phyloP scores from a whole-genome alignment of 2,888 invertebrate species.

The Athalia rosae region DNA sequence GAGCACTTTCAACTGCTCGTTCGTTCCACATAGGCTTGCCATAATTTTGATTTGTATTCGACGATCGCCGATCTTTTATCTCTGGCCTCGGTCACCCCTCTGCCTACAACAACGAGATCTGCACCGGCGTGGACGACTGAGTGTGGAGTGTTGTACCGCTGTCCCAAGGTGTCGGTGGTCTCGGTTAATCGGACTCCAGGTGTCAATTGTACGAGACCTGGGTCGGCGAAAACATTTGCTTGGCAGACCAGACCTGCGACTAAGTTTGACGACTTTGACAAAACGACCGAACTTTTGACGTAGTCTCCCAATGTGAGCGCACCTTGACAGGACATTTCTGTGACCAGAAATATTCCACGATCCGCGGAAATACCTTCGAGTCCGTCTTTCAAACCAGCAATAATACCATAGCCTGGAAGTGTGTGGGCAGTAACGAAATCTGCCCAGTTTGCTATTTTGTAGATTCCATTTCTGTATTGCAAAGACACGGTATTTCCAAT shows the following conservation, averaged over 20 bases:
- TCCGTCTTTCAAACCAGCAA: conserved; percentile 75
- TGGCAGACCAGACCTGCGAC: conserved; percentile 95
- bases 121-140: conserved; percentile 88
- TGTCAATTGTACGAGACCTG: conserved; percentile 90
- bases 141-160: conserved; percentile 91
- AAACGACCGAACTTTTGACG: conserved; percentile 80
- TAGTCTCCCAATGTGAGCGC: conserved; percentile 81
- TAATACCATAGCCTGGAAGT: conserved; percentile 85
- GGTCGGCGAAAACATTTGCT: conserved; percentile 81
- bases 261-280: conserved; percentile 83
- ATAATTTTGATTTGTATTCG: conserved; percentile 83
- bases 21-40: conserved; percentile 80
- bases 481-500: conserved; percentile 93
- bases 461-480: conserved; percentile 87
- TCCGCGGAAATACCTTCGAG: conserved; percentile 63
- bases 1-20: conserved; percentile 49
- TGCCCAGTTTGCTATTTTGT: conserved; percentile 90
- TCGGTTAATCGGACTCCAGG: conserved; percentile 90
- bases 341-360: conserved; percentile 87
- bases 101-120: conserved; percentile 95
- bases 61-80: conserved; percentile 81
- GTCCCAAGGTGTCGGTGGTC: conserved; percentile 86
- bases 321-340: conserved; percentile 89
- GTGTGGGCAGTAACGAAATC: conserved; percentile 94
- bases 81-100: conserved; percentile 86